These are phyloP conservation scores for Hiodon tergisus DNA, from an alignment of 2,113 vertebrate species.

Conservation along the genomic window DNA sequence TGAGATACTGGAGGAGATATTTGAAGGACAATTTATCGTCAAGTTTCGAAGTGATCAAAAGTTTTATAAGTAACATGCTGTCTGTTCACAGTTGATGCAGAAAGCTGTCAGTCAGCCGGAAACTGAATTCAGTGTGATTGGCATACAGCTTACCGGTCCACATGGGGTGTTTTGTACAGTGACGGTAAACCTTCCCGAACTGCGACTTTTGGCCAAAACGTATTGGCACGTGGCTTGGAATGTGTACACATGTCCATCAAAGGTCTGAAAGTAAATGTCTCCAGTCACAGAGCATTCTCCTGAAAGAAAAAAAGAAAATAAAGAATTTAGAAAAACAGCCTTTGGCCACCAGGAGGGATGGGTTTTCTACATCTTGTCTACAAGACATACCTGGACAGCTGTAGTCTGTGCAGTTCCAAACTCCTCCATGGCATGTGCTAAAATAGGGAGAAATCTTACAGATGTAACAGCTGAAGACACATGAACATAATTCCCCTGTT, in stretches of 20 bases:
- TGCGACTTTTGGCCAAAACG: slow-evolving; percentile 82
- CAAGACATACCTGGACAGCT: slow-evolving; percentile 76
- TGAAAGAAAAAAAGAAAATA: slow-evolving; percentile 41
- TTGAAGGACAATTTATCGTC: background rate
- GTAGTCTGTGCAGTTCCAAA: slow-evolving; percentile 84
- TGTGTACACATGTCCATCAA: slow-evolving; percentile 82
- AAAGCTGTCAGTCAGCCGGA: background rate
- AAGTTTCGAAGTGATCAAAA: no score
- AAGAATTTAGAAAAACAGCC: no score
- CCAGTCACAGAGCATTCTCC: slow-evolving; percentile 92
- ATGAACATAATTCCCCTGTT: background rate
- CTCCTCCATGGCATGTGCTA: slow-evolving; percentile 82
- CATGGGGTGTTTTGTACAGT: slow-evolving; percentile 84
- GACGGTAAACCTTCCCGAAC: slow-evolving; percentile 74
- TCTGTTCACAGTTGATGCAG: no score
- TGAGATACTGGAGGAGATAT: background rate
- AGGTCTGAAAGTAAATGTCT: slow-evolving; percentile 84
- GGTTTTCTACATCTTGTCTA: background rate
- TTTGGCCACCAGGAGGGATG: background rate
- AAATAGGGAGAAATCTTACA: slow-evolving; percentile 55
- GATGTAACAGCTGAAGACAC: slow-evolving; percentile 20
- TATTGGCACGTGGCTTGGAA: slow-evolving; percentile 89
- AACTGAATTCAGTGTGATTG: background rate
- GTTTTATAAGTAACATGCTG: background rate
- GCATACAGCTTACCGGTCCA: slow-evolving; percentile 70